Evolutionary conservation across 2,888 invertebrate genomes (phyloP), one percentile per base, ranked within the genome.

Genomic region (Dioctria rufipes): DNA sequence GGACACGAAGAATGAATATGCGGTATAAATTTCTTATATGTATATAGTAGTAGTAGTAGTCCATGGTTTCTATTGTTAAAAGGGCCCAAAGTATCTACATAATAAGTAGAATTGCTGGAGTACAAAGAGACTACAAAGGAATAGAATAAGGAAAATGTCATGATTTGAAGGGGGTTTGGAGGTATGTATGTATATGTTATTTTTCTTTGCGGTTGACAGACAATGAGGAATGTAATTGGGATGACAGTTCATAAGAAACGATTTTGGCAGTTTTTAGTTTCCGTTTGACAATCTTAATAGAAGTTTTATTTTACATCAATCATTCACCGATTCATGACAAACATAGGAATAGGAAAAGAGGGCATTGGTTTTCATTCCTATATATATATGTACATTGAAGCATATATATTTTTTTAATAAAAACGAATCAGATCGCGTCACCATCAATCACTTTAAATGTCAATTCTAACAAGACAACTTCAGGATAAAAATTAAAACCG

Each of bases 171-270:
- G 49, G 63, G 46, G 60, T 46, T 63, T 77, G 43, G 37, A 46
- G 0, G 2, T 25, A 25, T 25, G 25, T 25, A 25, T 25, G 25
- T 25, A 25, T 25, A 25, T 25, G 0, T 25, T 25, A 25, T 49
- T 63, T 46, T n/a, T 63, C 61, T 46, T 77, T 63, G 61, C 39
- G 37, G 37, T 13, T 77, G 77, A 77, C 63, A 77, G 63, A 77
- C 77, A 77, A 77, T 77, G 63, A 77, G 46, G 37, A 11, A 63
- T 77, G 61, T 63, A 61, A 77, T 77, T 46, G 77, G 63, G 63
- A 63, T 63, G 77, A 77, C 63, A 77, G 46, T 77, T 77, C 25
- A 25, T 61, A 61, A 63, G 46, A 37, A 43, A 43, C 37, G 39
- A 63, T 77, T 77, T 77, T 61, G 49, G 40, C 54, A 66, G 66